Percentiles rank a stretch among this genome's conserved stretches.
Evolutionary conservation across 2,888 invertebrate species (phyloP).

Genomic region (Branchellion lobata): DNA sequence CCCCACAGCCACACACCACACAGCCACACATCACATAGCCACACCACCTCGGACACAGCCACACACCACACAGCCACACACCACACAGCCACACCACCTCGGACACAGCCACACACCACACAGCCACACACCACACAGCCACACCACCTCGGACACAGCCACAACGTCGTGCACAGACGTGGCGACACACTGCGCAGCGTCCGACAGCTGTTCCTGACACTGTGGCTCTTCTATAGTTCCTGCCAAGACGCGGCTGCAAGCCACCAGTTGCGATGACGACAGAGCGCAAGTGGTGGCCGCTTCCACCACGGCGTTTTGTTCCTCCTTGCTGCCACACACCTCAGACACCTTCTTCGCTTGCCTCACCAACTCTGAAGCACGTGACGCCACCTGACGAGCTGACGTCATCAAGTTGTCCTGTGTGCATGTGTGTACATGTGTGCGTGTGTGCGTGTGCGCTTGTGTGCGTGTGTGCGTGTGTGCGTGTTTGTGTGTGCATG

Average conservation of each 20-base stretch:
- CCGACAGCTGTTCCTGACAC: slow-evolving; percentile 81
- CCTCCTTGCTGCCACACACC: slow-evolving; percentile 74
- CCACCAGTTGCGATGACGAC: slow-evolving; percentile 94
- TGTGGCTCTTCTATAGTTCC: slow-evolving; percentile 67
- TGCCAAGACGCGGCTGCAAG: slow-evolving; percentile 80
- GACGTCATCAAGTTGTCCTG: slow-evolving; percentile 84
- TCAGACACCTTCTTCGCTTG: slow-evolving; percentile 95
- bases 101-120: slow-evolving; percentile 69
- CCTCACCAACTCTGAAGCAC: slow-evolving; percentile 90
- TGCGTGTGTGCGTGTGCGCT: too few species aligned
- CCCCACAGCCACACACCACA: slow-evolving; percentile 86
- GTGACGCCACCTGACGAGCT: slow-evolving; percentile 95
- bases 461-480: not conserved
- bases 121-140: too few species aligned
- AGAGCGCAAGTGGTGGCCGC: slow-evolving; percentile 95
- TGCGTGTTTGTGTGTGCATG: not conserved
- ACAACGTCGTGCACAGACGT: slow-evolving; percentile 86
- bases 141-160: slow-evolving; percentile 64
- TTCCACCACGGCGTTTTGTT: slow-evolving; percentile 82
- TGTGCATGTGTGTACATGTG: not conserved
- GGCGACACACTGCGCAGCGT: slow-evolving; percentile 88
- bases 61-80: too few species aligned
- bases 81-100: slow-evolving; percentile 52
- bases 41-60: too few species aligned
- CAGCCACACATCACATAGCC: slow-evolving; percentile 72